These are phyloP conservation scores for Carlito syrichta DNA, from an alignment of 2,113 vertebrate species.

Conservation along the genomic window DNA sequence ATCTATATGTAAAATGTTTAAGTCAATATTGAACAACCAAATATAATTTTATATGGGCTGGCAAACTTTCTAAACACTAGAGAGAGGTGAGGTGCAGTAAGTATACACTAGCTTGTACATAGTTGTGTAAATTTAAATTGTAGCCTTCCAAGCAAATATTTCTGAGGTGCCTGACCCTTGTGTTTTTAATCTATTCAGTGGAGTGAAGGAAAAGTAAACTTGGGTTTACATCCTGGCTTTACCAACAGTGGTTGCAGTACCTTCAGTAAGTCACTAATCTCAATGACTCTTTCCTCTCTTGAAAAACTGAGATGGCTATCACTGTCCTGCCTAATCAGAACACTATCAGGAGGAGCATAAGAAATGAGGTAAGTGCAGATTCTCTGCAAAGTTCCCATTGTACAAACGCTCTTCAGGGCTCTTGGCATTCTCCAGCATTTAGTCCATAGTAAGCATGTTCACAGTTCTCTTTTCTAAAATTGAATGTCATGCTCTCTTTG, in stretches of 20 bases:
- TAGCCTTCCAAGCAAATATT: neutral
- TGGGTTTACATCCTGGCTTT: neutral
- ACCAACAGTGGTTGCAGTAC: neutral
- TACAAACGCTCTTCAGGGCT: neutral
- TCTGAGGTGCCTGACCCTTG: neutral
- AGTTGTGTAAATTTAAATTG: neutral
- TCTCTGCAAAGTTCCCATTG: neutral
- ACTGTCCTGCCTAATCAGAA: neutral
- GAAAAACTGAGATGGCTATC: neutral
- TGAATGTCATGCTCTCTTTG: neutral
- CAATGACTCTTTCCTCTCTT: neutral
- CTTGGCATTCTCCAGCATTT: neutral
- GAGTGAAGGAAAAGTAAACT: neutral
- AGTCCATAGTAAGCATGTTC: neutral
- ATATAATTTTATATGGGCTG: neutral
- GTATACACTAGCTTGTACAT: neutral
- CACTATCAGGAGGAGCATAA: too few species aligned
- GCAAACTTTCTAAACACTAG: neutral
- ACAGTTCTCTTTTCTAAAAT: neutral
- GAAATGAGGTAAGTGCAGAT: neutral
- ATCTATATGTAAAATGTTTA: slow-evolving; percentile 43
- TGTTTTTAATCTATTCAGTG: neutral
- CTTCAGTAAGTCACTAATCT: neutral
- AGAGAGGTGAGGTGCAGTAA: neutral
- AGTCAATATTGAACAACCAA: neutral